These are phyloP conservation scores for Margarornis squamiger DNA, from an alignment of 2,797 vertebrate genomes.

Conservation along the genomic window DNA sequence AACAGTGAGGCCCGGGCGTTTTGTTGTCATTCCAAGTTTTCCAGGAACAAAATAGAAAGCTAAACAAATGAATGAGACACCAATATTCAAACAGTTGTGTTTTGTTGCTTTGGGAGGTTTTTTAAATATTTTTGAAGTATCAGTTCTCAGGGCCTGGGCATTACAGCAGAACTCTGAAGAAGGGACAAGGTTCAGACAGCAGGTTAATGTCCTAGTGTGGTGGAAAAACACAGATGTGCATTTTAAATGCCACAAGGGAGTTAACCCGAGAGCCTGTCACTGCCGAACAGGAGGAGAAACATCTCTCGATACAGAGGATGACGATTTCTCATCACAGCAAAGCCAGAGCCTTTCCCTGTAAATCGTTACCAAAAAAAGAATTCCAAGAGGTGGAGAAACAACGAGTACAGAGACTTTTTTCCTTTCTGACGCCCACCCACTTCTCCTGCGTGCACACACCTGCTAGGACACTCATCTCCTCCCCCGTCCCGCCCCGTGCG, in stretches of 20 bases:
- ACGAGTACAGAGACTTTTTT: background rate
- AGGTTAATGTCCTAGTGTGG: background rate
- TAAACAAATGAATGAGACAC: background rate
- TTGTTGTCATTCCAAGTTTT: background rate
- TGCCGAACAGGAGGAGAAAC: background rate
- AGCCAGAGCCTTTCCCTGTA: background rate
- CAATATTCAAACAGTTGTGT: background rate
- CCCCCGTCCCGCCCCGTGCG: background rate
- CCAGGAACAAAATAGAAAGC: background rate
- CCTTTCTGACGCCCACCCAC: background rate
- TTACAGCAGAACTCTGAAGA: background rate
- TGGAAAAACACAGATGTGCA: slow-evolving; percentile 16
- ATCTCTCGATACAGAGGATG: background rate
- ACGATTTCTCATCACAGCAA: background rate
- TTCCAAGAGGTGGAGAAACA: background rate
- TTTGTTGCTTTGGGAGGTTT: background rate
- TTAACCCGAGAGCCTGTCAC: background rate
- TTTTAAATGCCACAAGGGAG: slow-evolving; percentile 15
- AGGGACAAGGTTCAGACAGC: slow-evolving; percentile 3
- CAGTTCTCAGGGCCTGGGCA: background rate
- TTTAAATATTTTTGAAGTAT: background rate
- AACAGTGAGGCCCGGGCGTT: background rate
- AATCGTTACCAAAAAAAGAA: background rate
- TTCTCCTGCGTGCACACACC: fast-evolving
- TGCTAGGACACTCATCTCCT: background rate